Percentiles rank a stretch among this genome's conserved stretches.
Evolutionary conservation across 2,797 vertebrate genomes (phyloP).

Genomic region (Notoglanidium macrostoma): DNA sequence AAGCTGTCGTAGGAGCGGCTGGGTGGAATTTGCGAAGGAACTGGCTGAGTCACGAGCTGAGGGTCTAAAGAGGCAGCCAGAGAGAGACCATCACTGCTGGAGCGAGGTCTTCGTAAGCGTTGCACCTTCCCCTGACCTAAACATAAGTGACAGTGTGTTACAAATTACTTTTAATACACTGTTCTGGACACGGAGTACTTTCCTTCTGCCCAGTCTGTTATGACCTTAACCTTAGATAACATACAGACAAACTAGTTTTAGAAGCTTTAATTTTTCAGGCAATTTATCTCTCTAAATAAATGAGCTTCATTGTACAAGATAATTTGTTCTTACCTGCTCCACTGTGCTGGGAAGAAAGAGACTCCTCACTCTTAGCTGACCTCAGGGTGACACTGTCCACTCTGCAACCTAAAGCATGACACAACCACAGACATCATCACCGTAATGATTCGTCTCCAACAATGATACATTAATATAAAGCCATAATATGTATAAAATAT

Average conservation of each 20-base stretch:
- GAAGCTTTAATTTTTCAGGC: background rate
- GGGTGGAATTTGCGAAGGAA: constrained; percentile 64
- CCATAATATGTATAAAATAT: background rate
- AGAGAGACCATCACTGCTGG: constrained; percentile 79
- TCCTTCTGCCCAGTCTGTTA: background rate
- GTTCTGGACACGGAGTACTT: background rate
- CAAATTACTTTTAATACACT: background rate
- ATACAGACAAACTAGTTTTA: background rate
- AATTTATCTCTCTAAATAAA: background rate
- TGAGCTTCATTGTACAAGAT: background rate
- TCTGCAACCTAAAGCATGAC: constrained; percentile 63
- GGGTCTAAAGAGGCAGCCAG: constrained; percentile 67
- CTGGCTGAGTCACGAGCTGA: constrained; percentile 54
- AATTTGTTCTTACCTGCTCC: constrained; percentile 69
- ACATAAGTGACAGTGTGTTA: background rate
- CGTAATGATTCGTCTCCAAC: background rate
- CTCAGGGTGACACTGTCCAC: constrained; percentile 77
- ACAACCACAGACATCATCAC: background rate
- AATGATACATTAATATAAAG: background rate
- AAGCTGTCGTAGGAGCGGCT: constrained; percentile 77
- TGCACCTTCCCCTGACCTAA: constrained; percentile 71
- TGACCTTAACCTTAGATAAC: background rate
- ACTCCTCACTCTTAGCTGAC: constrained; percentile 83
- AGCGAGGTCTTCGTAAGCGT: constrained; percentile 74
- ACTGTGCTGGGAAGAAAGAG: constrained; percentile 79